phyloP scores from a whole-genome alignment of 2,113 vertebrate genomes.

The Condylura cristata region DNA sequence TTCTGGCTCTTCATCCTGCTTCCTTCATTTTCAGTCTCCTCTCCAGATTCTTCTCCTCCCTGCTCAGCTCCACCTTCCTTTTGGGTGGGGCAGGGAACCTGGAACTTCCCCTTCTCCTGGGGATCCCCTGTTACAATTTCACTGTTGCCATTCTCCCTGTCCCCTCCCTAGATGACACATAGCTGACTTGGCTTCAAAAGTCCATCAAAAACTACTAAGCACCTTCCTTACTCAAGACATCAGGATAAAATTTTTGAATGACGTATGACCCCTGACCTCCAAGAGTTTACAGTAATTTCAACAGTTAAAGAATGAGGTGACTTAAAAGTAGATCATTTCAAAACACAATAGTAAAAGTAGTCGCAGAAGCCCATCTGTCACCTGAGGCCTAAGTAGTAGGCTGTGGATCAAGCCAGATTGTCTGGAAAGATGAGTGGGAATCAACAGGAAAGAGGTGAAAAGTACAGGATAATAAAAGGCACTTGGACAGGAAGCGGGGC shows the following conservation, averaged over 20 bases:
- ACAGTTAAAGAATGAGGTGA: neutral
- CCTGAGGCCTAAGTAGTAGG: neutral
- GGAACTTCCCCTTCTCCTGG: too few relatives aligned
- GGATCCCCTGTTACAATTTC: too few relatives aligned
- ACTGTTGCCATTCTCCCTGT: neutral
- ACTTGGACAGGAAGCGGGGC: neutral
- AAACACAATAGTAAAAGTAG: neutral
- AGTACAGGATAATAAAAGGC: neutral
- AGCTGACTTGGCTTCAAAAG: neutral
- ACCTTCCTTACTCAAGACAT: neutral
- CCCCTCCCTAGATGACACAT: neutral
- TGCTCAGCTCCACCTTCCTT: too few relatives aligned
- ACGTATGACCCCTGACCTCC: neutral
- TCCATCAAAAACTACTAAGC: neutral
- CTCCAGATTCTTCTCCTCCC: too few relatives aligned
- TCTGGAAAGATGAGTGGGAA: neutral
- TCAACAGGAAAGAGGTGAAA: neutral
- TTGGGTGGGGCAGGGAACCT: too few relatives aligned
- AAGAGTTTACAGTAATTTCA: neutral
- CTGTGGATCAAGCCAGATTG: neutral
- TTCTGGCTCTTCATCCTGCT: too few relatives aligned
- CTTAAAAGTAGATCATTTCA: neutral
- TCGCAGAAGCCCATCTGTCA: too few relatives aligned
- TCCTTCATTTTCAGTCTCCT: too few relatives aligned
- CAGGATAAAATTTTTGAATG: neutral